Evolutionary conservation across 2,888 invertebrate species (phyloP), one percentile per base, ranked within the genome.

Genomic region (Myopa testacea): DNA sequence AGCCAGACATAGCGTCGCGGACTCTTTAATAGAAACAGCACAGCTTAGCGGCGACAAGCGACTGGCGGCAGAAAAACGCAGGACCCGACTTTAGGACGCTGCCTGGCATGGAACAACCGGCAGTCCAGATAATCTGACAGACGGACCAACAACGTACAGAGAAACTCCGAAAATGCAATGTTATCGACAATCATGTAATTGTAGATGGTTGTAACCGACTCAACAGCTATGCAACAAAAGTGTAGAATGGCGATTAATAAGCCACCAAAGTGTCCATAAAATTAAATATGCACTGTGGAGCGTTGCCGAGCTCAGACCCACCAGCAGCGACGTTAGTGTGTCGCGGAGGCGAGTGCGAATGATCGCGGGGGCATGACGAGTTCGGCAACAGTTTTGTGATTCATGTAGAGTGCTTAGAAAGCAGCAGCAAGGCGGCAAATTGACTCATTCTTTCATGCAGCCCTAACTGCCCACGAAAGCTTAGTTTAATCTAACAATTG

Each of bases 1-100:
- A 50, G 80, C 78, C 78, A 82, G 82, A 82, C 81, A 80, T 69
- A 78, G 58, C 79, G 81, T 78, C 79, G 81, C 81, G 80, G 75
- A 72, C 78, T 12, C 45, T 45, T 45, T 26, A 40, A 40, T 69
- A 69, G 16, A 65, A 37, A 34, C 37, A 38, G 65, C 37, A 38
- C 16, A 37, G 7, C 3, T n/a, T 55, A 10, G 63, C n/a, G 67
- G 19, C n/a, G 67, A 63, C 63, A 63, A 45, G 3, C 55, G 55
- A 55, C 55, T 55, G 55, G 5, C 55, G 40, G 37, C 40, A 67
- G 14, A 40, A 14, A 38, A 40, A 16, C 40, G 40, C 38, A 14
- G 14, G 67, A 1, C 38, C 63, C 26, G 37, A 37, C 63, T 5
- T 6, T 37, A 37, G 50, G 6, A 34, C 52, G 50, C 69, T 50